Evolutionary conservation across 1,140 invertebrate genomes (phyloP).

Genomic region (Brachionus rubens): DNA sequence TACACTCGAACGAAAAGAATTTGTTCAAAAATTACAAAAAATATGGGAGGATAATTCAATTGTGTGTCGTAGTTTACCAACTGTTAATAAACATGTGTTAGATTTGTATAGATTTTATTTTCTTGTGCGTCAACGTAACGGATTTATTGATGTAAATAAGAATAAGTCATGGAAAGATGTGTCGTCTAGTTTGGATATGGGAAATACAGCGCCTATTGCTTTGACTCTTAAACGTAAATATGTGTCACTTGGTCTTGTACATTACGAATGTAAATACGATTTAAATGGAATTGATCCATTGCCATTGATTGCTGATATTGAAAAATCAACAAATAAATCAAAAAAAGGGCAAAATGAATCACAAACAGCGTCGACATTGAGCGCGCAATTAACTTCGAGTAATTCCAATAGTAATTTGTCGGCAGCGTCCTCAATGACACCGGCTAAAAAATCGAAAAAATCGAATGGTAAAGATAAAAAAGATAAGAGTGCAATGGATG

Average conservation of each 20-base stretch:
- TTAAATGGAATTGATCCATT: conserved; percentile 88
- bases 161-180: conserved; percentile 98
- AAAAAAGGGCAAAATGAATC: not conserved
- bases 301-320: conserved; percentile 82
- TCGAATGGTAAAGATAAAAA: conserved; percentile 51
- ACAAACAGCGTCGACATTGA: no score
- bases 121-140: conserved; percentile 88
- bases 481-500: conserved; percentile 14
- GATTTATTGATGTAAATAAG: conserved; percentile 95
- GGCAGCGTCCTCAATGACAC: conserved; percentile 49
- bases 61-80: conserved; percentile 66
- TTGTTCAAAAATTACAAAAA: conserved; percentile 33
- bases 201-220: conserved; percentile 89
- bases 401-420: conserved; percentile 48
- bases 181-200: conserved; percentile 83
- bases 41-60: conserved; percentile 41
- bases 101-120: conserved; percentile 93
- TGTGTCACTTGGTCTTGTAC: conserved; percentile 82
- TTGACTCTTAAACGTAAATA: conserved; percentile 95
- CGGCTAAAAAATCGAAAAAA: conserved; percentile 48
- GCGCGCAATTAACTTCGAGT: not conserved
- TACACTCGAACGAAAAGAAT: not conserved
- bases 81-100: conserved; percentile 93
- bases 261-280: conserved; percentile 94
- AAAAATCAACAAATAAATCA: conserved; percentile 48